These are phyloP conservation scores for Pterocles gutturalis DNA, from an alignment of 2,113 vertebrate genomes.

Conservation along the genomic window DNA sequence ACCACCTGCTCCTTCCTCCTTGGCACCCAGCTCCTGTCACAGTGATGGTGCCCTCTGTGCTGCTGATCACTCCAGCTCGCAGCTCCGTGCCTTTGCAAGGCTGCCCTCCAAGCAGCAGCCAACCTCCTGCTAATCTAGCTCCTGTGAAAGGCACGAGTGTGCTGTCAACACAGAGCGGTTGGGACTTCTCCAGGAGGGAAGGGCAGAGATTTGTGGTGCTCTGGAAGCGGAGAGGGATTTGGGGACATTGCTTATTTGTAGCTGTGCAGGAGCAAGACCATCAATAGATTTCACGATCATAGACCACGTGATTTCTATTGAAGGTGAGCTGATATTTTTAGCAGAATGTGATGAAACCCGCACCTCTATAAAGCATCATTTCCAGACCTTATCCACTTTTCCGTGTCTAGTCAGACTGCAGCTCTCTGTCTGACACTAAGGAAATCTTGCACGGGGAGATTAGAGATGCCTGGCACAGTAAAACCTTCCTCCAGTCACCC, in stretches of 20 bases:
- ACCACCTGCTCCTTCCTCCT: constrained; percentile 20
- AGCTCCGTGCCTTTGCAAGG: neutral
- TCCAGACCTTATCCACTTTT: neutral
- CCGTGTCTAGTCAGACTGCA: neutral
- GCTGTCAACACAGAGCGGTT: accelerated
- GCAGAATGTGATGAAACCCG: neutral
- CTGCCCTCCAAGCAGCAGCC: neutral
- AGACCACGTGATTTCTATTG: neutral
- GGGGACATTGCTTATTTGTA: neutral
- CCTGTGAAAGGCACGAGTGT: accelerated
- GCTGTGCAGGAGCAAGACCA: neutral
- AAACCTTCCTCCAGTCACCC: constrained; percentile 30
- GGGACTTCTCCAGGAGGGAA: neutral
- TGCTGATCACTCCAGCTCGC: accelerated
- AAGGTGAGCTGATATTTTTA: neutral
- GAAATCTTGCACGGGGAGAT: constrained; percentile 2
- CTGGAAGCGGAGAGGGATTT: neutral
- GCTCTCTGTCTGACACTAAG: constrained; percentile 1
- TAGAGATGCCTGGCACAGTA: constrained; percentile 33
- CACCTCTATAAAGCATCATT: neutral
- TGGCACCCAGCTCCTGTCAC: neutral
- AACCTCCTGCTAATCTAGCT: neutral
- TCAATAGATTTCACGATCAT: neutral
- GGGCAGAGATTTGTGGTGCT: neutral
- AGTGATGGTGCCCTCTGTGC: accelerated